phyloP scores from a whole-genome alignment of 2,797 vertebrate genomes.

The Siniperca obscura region DNA sequence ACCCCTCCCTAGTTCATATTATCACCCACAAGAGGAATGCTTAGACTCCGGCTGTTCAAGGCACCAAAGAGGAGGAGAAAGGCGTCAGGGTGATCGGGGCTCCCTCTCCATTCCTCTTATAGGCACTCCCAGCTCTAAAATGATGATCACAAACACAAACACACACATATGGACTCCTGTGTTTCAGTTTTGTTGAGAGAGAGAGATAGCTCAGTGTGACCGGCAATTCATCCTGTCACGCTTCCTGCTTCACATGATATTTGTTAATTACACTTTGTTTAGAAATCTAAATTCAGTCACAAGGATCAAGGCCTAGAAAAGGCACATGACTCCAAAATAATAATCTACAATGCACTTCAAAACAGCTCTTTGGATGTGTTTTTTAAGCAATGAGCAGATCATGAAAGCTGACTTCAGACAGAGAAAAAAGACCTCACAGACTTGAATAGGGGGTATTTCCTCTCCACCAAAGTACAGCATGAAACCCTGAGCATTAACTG shows the following conservation, averaged over 20 bases:
- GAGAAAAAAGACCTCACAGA: constrained; percentile 54
- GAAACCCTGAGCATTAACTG: constrained; percentile 67
- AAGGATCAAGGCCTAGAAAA: constrained; percentile 11
- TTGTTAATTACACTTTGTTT: constrained; percentile 34
- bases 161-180: neutral
- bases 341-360: neutral
- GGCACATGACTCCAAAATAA: constrained; percentile 36
- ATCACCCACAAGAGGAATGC: constrained; percentile 86
- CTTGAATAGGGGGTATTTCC: constrained; percentile 61
- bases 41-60: constrained; percentile 72
- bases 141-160: constrained; percentile 20
- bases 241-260: constrained; percentile 45
- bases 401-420: constrained; percentile 51
- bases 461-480: constrained; percentile 54
- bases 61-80: constrained; percentile 46
- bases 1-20: constrained; percentile 74
- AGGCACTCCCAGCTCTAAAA: neutral
- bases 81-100: constrained; percentile 23
- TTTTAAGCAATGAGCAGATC: constrained; percentile 35
- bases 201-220: neutral
- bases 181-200: neutral
- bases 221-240: constrained; percentile 19
- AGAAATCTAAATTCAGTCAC: constrained; percentile 29
- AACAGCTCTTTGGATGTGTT: constrained; percentile 14
- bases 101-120: constrained; percentile 26